Conservation (phyloP, 2,888 invertebrate species). For the Byasa hedistus region DNA sequence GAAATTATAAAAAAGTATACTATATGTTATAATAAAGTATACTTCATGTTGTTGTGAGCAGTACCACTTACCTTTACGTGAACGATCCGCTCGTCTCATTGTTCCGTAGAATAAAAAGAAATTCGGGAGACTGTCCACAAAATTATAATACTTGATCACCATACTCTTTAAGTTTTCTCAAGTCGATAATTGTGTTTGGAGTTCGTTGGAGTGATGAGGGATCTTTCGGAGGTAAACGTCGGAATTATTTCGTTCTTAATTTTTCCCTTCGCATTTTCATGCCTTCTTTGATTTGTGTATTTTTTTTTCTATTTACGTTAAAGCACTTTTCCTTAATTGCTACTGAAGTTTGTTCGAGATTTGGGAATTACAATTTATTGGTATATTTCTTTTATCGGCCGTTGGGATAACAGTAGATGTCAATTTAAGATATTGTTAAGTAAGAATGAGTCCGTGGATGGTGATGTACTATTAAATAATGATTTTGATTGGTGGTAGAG, state of each 20-base stretch:
- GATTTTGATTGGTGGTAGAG: too few relatives aligned
- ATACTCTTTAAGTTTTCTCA: conserved; percentile 32
- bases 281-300: background rate
- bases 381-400: too few relatives aligned
- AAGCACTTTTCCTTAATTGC: background rate
- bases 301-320: background rate
- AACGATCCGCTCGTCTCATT: too few relatives aligned
- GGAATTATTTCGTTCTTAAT: conserved; percentile 11
- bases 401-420: too few relatives aligned
- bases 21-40: too few relatives aligned
- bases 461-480: too few relatives aligned
- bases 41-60: too few relatives aligned
- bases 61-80: too few relatives aligned
- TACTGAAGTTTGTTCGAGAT: background rate
- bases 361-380: background rate
- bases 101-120: background rate
- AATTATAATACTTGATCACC: conserved; percentile 26
- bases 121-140: background rate
- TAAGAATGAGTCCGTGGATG: too few relatives aligned
- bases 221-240: conserved; percentile 14
- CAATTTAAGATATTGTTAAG: too few relatives aligned
- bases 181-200: conserved; percentile 43
- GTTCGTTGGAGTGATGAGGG: conserved; percentile 17
- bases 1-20: too few relatives aligned
- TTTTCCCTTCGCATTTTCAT: background rate